Percentiles rank a stretch among this genome's conserved stretches.
Conservation (phyloP, 2,797 vertebrate species). For the Anguilla obscura region DNA sequence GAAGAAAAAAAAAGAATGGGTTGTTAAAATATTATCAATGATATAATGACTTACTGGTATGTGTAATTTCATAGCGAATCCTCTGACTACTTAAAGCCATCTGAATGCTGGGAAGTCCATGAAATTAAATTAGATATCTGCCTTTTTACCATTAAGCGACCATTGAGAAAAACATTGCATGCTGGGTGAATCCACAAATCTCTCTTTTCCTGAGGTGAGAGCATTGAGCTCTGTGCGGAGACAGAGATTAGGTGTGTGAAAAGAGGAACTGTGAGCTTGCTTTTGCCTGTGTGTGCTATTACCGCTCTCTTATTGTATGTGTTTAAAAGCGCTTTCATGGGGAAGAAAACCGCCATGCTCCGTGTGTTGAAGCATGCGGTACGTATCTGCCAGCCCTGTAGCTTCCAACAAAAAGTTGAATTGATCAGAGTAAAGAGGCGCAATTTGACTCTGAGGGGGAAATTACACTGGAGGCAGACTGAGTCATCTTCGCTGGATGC, state of each 20-base stretch:
- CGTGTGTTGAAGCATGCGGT: not conserved
- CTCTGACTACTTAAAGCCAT: not conserved
- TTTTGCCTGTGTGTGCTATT: slow-evolving; percentile 23
- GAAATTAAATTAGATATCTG: not conserved
- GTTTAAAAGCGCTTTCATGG: not conserved
- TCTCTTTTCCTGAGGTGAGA: not conserved
- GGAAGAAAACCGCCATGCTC: not conserved
- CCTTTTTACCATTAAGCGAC: not conserved
- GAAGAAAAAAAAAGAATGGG: not conserved
- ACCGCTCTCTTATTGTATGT: not conserved
- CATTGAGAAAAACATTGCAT: slow-evolving; percentile 17
- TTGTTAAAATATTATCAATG: not conserved
- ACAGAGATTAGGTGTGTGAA: not conserved
- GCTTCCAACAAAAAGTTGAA: not conserved
- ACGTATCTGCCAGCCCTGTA: not conserved
- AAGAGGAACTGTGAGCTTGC: not conserved
- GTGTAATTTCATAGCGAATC: slow-evolving; percentile 3
- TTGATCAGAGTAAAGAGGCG: not conserved
- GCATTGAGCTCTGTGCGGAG: not conserved
- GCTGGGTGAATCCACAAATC: not conserved
- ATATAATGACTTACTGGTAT: not conserved
- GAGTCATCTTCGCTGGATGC: not conserved
- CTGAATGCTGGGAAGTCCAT: not conserved
- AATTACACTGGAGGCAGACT: slow-evolving; percentile 1
- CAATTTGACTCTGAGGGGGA: not conserved